A percentile compares a stretch with the other conserved stretches of the same genome.
Conservation (phyloP, 2,797 vertebrate genomes). For the Tolypeutes matacus region DNA sequence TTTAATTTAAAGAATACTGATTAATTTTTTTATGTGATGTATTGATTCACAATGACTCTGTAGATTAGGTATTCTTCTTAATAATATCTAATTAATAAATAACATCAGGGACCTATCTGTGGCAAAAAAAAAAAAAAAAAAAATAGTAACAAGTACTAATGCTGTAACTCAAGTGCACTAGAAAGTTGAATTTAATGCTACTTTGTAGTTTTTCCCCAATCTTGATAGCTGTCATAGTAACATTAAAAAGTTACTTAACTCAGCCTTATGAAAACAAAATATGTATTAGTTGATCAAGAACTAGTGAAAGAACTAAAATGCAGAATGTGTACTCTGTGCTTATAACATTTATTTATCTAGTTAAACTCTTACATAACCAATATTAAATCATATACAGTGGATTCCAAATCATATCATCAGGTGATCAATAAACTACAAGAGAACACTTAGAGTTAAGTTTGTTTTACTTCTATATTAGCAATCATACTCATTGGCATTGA, state of each 20-base stretch:
- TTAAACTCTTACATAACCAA: not conserved
- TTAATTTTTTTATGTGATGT: not conserved
- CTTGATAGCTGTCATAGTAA: not conserved
- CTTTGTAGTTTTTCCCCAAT: not conserved
- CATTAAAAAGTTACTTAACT: not conserved
- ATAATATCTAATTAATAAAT: not conserved
- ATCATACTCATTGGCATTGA: not conserved
- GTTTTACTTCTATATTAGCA: not conserved
- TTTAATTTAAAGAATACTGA: not conserved
- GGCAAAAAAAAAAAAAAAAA: not conserved
- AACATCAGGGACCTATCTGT: accelerated
- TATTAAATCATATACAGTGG: not conserved
- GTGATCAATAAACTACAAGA: not conserved
- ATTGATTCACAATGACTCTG: not conserved
- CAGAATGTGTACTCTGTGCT: not conserved
- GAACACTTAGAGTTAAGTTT: not conserved
- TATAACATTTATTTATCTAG: not conserved
- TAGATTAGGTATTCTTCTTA: not conserved
- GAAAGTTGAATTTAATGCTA: not conserved
- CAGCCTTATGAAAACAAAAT: not conserved
- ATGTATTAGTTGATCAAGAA: not conserved
- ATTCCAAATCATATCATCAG: not conserved
- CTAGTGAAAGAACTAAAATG: not conserved
- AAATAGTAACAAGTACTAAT: not conserved
- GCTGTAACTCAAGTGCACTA: not conserved